A percentile compares a stretch with the other conserved stretches of the same genome.
Conservation (phyloP, 2,888 invertebrate genomes). For the Phyllotreta striolata region DNA sequence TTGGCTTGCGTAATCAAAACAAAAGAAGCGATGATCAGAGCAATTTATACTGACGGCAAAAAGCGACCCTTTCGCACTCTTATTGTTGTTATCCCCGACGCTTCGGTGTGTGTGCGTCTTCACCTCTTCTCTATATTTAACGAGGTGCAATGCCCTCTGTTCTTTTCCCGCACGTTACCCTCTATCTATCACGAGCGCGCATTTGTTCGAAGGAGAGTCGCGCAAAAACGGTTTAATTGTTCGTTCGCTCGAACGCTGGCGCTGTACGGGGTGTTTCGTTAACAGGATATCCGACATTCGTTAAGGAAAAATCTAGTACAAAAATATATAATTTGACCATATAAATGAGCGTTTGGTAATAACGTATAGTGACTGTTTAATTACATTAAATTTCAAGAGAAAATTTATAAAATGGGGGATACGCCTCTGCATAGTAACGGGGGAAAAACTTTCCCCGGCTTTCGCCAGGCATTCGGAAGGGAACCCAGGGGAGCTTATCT, state of each 20-base stretch:
- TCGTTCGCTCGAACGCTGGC: no score
- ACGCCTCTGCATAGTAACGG: slow-evolving; percentile 1
- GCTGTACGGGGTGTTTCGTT: no score
- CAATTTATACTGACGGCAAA: slow-evolving; percentile 11
- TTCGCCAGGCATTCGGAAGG: slow-evolving; percentile 15
- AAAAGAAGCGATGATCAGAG: slow-evolving; percentile 6
- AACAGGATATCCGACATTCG: no score
- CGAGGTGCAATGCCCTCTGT: slow-evolving; percentile 18
- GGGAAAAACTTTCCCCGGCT: slow-evolving; percentile 1
- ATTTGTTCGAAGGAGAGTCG: no score
- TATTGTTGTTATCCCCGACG: slow-evolving; percentile 11
- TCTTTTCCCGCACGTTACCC: background rate
- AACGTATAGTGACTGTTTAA: no score
- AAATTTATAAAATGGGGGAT: background rate
- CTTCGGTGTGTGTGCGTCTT: slow-evolving; percentile 3
- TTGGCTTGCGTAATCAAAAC: slow-evolving; percentile 6
- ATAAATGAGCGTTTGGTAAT: no score
- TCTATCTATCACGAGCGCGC: slow-evolving; percentile 1
- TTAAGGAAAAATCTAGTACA: no score
- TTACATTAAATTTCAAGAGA: no score
- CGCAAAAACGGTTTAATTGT: no score
- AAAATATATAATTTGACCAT: no score
- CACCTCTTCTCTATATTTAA: slow-evolving; percentile 17
- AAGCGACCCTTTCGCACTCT: background rate
- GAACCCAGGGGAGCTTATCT: slow-evolving; percentile 7